Evolutionary conservation across 2,797 vertebrate species (phyloP).

Genomic region (Channallabes apus): DNA sequence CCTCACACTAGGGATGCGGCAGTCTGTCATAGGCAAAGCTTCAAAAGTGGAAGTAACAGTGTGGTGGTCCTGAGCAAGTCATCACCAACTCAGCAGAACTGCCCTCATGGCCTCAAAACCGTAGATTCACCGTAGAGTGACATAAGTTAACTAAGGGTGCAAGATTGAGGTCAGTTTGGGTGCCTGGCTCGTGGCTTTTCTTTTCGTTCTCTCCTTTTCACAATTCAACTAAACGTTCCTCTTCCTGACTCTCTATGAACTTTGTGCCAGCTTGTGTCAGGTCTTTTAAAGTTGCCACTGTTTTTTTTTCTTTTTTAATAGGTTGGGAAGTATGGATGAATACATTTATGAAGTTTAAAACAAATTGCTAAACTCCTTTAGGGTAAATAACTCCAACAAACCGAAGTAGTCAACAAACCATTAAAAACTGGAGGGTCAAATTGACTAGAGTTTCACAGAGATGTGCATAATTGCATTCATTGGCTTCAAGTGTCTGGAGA

Average conservation of each 20-base stretch:
- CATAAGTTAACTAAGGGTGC: background rate
- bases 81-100: conserved; percentile 5
- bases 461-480: conserved; percentile 48
- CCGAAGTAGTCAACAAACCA: conserved; percentile 40
- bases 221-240: background rate
- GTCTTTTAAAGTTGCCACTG: background rate
- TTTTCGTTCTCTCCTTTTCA: background rate
- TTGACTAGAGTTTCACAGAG: conserved; percentile 30
- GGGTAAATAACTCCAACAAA: conserved; percentile 32
- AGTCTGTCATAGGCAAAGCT: conserved; percentile 33
- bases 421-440: conserved; percentile 26
- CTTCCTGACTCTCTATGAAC: background rate
- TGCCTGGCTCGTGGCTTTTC: background rate
- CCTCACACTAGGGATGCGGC: conserved; percentile 33
- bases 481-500: conserved; percentile 62
- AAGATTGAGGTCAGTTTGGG: background rate
- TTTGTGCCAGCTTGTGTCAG: background rate
- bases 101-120: background rate
- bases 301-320: background rate
- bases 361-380: conserved; percentile 18
- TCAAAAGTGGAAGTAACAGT: conserved; percentile 22
- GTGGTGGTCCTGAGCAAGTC: conserved; percentile 13
- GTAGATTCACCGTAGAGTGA: background rate
- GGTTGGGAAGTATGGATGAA: conserved; percentile 30
- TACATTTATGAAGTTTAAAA: conserved; percentile 17